Evolutionary conservation across 2,113 vertebrate species (phyloP), one percentile per base, ranked within the genome.

Genomic region (Copsychus sechellarum): DNA sequence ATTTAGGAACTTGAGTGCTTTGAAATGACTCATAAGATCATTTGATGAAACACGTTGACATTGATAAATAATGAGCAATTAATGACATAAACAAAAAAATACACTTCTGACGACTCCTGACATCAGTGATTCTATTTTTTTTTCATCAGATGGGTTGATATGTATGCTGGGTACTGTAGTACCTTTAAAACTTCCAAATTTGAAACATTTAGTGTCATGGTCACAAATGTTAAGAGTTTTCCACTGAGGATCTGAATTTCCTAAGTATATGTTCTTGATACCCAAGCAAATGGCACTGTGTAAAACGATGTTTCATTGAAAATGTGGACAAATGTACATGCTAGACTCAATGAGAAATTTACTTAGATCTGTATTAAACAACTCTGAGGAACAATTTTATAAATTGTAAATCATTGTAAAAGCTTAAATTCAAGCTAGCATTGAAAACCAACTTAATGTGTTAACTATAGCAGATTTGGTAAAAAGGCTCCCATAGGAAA

Each of bases 381-480:
- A 28, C 8, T 48, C 29, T n/a, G 31, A 61, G 34, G 8, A 88
- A 62, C 36, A 3, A 57, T 56, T 78, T 66, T 74, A 31, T 25
- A 45, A 88, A 53, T 45, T 20, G 43, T 21, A 45, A 45, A 45
- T 10, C 9, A 22, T 1, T 70, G 6, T 48, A 38, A 40, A 81
- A 57, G 2, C 7, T 53, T 62, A 50, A 79, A 85, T 58, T 88
- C 22, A 71, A 29, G 14, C 11, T 81, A 48, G 28, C 29, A 50
- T 23, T 71, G 34, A 48, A 70, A 82, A 76, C 3, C 7, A 25
- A 15, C 14, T 29, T 15, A 12, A 18, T 50, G 7, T 0, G 0
- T 54, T 62, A 72, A 64, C 14, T 54, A 50, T 2, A 62, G 26
- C 8, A 66, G 22, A 71, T 67, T 31, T 81, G 1, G 2, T 42